Conservation (phyloP, 1,140 invertebrate genomes). For the Dreissena polymorpha region DNA sequence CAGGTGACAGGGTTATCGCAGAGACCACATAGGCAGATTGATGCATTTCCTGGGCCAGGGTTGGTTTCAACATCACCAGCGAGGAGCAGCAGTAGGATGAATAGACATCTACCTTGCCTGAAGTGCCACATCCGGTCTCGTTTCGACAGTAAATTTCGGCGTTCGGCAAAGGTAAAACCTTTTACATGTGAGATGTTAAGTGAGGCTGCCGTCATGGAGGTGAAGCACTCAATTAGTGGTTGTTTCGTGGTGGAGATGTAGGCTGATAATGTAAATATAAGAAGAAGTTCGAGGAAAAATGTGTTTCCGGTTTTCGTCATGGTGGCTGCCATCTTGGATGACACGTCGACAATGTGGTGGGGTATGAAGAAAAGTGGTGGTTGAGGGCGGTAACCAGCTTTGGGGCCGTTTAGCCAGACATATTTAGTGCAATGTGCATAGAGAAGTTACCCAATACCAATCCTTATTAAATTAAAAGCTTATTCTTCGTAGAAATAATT, state of each 20-base stretch:
- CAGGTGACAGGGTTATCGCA: conserved; percentile 3
- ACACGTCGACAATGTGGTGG: neutral
- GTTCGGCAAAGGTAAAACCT: conserved; percentile 9
- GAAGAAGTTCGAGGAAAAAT: neutral
- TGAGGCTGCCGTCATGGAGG: neutral
- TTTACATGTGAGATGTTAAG: neutral
- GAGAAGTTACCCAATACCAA: neutral
- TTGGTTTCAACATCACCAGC: neutral
- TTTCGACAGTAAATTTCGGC: neutral
- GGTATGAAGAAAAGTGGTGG: neutral
- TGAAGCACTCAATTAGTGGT: neutral
- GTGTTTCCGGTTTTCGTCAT: neutral
- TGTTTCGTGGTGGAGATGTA: neutral
- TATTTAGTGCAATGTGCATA: neutral
- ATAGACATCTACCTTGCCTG: conserved; percentile 1
- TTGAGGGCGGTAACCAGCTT: neutral
- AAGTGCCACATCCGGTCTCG: neutral
- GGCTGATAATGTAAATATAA: neutral
- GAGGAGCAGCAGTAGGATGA: neutral
- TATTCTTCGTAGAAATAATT: neutral
- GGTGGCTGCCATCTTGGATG: conserved; percentile 1
- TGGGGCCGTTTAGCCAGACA: conserved; percentile 11
- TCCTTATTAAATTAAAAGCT: neutral
- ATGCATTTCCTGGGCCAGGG: conserved; percentile 5
- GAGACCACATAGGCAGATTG: conserved; percentile 14